Evolutionary conservation across 2,888 invertebrate genomes (phyloP), one percentile per base, ranked within the genome.

Genomic region (Nineta flava): DNA sequence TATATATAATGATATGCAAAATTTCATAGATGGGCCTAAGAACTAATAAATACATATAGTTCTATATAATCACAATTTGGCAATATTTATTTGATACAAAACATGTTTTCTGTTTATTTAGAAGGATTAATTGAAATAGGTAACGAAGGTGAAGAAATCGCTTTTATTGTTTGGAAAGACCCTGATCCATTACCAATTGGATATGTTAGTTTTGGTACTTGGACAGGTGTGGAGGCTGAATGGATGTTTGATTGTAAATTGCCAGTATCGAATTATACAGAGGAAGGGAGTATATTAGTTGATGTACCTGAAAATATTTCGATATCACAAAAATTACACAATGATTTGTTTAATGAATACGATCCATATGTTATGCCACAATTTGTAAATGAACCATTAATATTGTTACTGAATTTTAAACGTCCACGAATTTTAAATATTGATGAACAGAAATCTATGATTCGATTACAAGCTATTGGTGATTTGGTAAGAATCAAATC

Each of bases 171-270:
- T 9, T 83, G 74, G 66, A 65, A 61, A 19, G 83, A 84, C 59
- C 60, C 71, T 0, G 65, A 71, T 40, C 77, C 79, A 0, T 60
- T 84, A n/a, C 68, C 70, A 1, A 67, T 84, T 13, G 73, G 71
- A 55, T 80, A 75, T 59, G 75, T 83, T 51, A 79, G 82, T 60
- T 83, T 84, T 55, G 77, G 80, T 12, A 72, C 81, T 0, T 84
- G 82, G 77, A 72, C 71, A 5, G 71, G 72, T 0, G 74, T 79
- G 0, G 75, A 77, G 56, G 80, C 80, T 0, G 79, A 79, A 58
- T 82, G 83, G 70, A 72, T 76, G 48, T 83, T 77, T 56, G 79
- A 82, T 59, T 84, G 84, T 56, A 35, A 35, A 17, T 12, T 15
- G 35, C 12, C 10, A 4, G 5, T n/a, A 35, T 35, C 35, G 12